Percentiles rank a stretch among this genome's conserved stretches.
Conservation (phyloP, 1,140 invertebrate species). For the Apocrypta bakeri region DNA sequence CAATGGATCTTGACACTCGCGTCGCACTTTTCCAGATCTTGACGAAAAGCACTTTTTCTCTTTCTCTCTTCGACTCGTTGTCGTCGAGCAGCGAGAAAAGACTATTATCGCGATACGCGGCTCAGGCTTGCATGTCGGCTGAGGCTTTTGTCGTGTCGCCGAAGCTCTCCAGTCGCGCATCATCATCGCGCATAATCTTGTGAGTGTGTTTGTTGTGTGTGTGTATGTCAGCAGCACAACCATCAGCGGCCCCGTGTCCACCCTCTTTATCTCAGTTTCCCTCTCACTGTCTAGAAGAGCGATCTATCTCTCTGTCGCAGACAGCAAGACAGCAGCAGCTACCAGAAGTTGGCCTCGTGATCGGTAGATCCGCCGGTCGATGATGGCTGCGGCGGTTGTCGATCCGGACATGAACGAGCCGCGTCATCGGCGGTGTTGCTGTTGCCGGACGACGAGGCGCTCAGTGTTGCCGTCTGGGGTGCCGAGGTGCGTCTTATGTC, state of each 20-base stretch:
- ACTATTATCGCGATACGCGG: conserved; percentile 1
- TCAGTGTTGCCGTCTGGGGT: conserved; percentile 53
- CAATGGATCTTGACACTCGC: background rate
- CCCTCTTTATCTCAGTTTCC: background rate
- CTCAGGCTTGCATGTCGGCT: conserved; percentile 24
- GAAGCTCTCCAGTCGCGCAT: background rate
- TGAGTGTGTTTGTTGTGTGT: background rate
- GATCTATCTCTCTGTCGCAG: too few species aligned
- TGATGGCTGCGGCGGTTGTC: background rate
- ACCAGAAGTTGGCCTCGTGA: conserved; percentile 10
- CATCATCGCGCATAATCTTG: too few species aligned
- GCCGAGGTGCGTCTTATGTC: conserved; percentile 71
- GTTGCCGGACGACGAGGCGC: conserved; percentile 20
- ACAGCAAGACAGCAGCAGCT: background rate
- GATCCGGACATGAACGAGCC: conserved; percentile 64
- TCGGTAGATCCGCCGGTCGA: background rate
- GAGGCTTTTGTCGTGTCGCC: conserved; percentile 19
- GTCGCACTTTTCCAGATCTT: too few species aligned
- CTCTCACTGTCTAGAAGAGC: too few species aligned
- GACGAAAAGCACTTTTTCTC: too few species aligned
- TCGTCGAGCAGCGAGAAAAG: conserved; percentile 21
- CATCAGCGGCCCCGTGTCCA: background rate
- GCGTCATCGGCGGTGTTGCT: conserved; percentile 19
- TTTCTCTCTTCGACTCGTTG: too few species aligned
- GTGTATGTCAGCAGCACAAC: too few species aligned